Evolutionary conservation across 2,797 vertebrate species (phyloP).

Genomic region (Argya squamiceps): DNA sequence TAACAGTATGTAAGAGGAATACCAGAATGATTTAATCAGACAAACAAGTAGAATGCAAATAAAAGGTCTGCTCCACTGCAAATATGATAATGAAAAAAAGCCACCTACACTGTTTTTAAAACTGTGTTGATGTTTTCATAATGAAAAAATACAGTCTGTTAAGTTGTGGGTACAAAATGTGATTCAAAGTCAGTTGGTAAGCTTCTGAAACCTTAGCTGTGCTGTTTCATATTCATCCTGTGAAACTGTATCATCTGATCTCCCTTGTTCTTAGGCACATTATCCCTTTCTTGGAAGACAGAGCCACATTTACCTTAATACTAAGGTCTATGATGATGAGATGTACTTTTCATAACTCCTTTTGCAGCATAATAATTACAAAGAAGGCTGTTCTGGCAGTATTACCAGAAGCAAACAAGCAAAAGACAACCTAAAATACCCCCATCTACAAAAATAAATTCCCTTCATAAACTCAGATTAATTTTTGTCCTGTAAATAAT

Average conservation of each 20-base stretch:
- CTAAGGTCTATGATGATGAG: background rate
- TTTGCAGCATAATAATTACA: background rate
- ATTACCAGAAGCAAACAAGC: background rate
- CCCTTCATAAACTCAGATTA: background rate
- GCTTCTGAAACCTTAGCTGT: background rate
- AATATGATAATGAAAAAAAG: background rate
- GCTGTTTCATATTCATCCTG: background rate
- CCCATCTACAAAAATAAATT: background rate
- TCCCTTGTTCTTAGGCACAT: background rate
- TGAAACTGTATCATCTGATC: background rate
- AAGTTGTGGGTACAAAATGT: background rate
- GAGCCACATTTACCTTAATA: background rate
- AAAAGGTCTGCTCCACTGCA: background rate
- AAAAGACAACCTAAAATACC: background rate
- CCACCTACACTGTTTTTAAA: background rate
- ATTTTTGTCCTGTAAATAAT: background rate
- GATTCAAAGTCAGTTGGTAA: background rate
- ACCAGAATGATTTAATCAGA: background rate
- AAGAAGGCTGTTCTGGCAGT: background rate
- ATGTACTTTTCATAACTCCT: background rate
- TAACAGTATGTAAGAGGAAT: slow-evolving; percentile 7
- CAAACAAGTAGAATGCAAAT: background rate
- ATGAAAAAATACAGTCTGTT: background rate
- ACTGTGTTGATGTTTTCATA: background rate
- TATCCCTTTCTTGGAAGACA: background rate